Base-by-base conservation (phyloP, 2,888 invertebrate genomes). In the Linyphia triangularis region DNA sequence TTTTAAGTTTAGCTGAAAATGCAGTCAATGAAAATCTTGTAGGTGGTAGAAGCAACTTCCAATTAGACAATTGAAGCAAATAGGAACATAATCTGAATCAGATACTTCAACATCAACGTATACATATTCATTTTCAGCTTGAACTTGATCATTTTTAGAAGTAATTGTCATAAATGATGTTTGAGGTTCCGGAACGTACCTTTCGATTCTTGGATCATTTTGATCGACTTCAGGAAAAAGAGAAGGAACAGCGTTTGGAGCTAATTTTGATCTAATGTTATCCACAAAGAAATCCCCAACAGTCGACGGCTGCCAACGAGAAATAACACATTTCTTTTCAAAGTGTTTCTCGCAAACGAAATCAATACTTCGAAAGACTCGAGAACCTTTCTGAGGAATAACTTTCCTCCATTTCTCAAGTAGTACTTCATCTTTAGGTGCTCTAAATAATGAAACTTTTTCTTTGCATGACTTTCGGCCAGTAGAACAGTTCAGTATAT, bases 321-420 rank as follows among this genome's bases (percentile, higher is more conserved):
- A 70, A 19, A 85, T 51, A 0, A 85, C 67, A 72, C n/a, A 72
- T 3, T 59, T 28, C 10, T 70, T n/a, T 26, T 79, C 79, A 37
- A 85, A 85, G 57, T 85, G 85, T 22, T 57, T 85, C 57, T 72
- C 78, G 19, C 85, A 85, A 57, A 85, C 63, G 37, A 26, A 72
- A 22, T 85, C 79, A 19, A 9, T 72, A 33, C 51, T 79, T 5
- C n/a, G 16, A 1, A 85, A 33, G 9, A 51, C 9, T 3, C 65
- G 30, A n/a, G 13, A 22, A 9, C 26, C 63, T 37, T 79, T 85
- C 7, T 37, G 28, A 5, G 85, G 85, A 3, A 85, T 72, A 33
- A 6, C 0, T 13, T 73, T 30, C 30, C 79, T 63, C 85, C 85
- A 85, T 37, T 51, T 65, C 26, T 79, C 72, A 22, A 85, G 65